Evolutionary conservation across 1,140 invertebrate species (phyloP), one percentile per base, ranked within the genome.

Genomic region (Penaeus japonicus): DNA sequence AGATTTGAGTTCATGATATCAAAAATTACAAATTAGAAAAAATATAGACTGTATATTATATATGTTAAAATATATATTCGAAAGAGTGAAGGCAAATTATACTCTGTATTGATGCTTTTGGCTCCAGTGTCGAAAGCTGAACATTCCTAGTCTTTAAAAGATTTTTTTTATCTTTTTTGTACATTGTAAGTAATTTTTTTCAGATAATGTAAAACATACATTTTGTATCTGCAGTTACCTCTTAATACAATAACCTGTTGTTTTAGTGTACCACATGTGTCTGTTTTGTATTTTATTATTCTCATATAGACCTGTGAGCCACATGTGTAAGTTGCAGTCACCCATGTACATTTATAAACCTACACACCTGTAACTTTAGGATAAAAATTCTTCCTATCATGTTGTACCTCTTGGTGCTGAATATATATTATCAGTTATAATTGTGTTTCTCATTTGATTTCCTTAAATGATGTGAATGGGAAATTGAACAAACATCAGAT

Each of bases 371-470:
- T 70, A 55, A 39, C 84, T 85, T 24, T 85, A 85, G 84, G 84
- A 35, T 82, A 57, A 78, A 62, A 32, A 55, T 75, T 57, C 73
- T 54, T 85, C 39, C 35, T 75, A 65, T 75, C 84, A 54, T 78
- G 84, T 85, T 85, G 84, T 85, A 85, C 84, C 84, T 85, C 73
- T 59, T 85, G 84, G 84, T 85, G 84, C 84, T 85, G 84, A 85
- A 77, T 73, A 73, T 73, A 73, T 73, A 73, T 47, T 47, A 47
- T 47, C 47, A 47, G 47, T 47, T 47, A 47, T 47, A 47, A 15
- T 47, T 47, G 10, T 47, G 10, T 47, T 47, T 47, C 47, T 47
- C 15, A 47, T 47, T 47, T 47, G 47, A 47, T 47, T 47, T 47
- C 47, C 47, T 7, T 47, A 47, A 12, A 12, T 12, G 15, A 12